A percentile compares a stretch with the other conserved stretches of the same genome.
phyloP scores from a whole-genome alignment of 2,113 vertebrate genomes.

The Orientallactaga bullata region DNA sequence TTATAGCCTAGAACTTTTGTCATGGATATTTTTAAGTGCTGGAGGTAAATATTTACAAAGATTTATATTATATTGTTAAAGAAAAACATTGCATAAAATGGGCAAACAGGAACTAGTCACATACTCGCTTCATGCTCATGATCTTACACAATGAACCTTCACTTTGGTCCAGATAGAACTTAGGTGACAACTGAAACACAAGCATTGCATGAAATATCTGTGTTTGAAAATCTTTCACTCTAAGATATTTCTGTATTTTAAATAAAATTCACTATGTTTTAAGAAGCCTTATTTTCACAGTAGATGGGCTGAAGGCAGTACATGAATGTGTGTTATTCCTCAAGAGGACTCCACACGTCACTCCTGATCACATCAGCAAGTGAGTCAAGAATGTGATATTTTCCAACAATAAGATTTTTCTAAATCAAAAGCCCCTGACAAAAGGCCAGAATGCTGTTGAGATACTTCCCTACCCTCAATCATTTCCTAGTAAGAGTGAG shows the following conservation, averaged over 20 bases:
- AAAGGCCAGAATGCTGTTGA: neutral
- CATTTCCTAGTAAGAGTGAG: slow-evolving; percentile 17
- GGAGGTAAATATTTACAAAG: neutral
- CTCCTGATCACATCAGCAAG: slow-evolving; percentile 31
- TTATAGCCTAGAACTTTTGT: neutral
- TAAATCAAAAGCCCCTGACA: slow-evolving; percentile 51
- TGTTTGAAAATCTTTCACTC: neutral
- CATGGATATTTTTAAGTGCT: neutral
- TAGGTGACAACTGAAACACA: neutral
- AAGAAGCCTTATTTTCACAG: neutral
- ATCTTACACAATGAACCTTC: neutral
- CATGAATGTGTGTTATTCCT: slow-evolving; percentile 1
- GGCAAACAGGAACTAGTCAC: neutral
- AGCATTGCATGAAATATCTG: neutral
- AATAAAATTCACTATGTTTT: neutral
- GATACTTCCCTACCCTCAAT: slow-evolving; percentile 25
- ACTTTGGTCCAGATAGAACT: neutral
- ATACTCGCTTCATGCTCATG: neutral
- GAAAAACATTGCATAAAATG: neutral
- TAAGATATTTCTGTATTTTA: neutral
- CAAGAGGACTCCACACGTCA: neutral
- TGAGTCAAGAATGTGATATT: slow-evolving; percentile 54
- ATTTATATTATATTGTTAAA: neutral
- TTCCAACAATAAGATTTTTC: slow-evolving; percentile 41
- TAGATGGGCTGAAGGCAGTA: neutral